These are phyloP conservation scores for Bombus picipes DNA, from an alignment of 1,140 invertebrate species.

Conservation along the genomic window DNA sequence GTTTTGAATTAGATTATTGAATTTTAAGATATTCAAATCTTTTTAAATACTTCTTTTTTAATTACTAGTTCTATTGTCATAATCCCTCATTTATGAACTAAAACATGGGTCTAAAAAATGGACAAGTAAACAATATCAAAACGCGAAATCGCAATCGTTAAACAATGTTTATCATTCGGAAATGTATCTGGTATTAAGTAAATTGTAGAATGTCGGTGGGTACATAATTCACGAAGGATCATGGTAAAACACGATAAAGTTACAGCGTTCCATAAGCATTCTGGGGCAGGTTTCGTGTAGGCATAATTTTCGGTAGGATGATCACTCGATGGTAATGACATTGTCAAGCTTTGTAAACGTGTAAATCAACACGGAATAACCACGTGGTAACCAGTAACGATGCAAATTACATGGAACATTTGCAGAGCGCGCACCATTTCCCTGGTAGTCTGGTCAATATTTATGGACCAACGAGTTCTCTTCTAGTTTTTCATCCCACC, in stretches of 20 bases:
- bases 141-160: too few relatives aligned
- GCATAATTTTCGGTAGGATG: neutral
- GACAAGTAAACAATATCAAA: too few relatives aligned
- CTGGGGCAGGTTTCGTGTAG: too few relatives aligned
- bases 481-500: too few relatives aligned
- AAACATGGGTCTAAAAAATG: too few relatives aligned
- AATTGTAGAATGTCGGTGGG: neutral
- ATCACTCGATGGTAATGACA: neutral
- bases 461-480: neutral
- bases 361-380: constrained; percentile 23
- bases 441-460: neutral
- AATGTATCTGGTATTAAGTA: too few relatives aligned
- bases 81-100: neutral
- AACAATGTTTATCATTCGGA: neutral
- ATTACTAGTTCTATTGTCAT: neutral
- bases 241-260: constrained; percentile 13
- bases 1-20: too few relatives aligned
- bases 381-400: neutral
- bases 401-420: constrained; percentile 24
- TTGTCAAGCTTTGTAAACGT: constrained; percentile 29
- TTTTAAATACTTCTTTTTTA: too few relatives aligned
- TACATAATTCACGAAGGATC: neutral
- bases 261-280: neutral
- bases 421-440: neutral
- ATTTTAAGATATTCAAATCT: too few relatives aligned